phyloP scores from a whole-genome alignment of 2,113 vertebrate species.

The Cranoglanis bouderius region DNA sequence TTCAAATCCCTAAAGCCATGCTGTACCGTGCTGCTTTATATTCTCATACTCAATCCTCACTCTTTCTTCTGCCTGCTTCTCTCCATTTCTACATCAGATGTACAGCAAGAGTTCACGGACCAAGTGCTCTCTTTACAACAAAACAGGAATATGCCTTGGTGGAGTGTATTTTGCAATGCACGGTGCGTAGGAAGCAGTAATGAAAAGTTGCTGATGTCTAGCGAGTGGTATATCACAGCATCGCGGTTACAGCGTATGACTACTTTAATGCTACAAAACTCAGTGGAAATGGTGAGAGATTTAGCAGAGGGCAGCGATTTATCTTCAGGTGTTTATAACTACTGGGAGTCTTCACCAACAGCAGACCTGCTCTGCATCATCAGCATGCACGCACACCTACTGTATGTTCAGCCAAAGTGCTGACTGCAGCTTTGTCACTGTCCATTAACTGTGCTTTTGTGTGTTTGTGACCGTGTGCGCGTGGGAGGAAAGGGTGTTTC shows the following conservation, averaged over 20 bases:
- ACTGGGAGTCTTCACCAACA: constrained; percentile 37
- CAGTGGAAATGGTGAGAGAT: constrained; percentile 1
- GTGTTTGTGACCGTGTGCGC: not conserved
- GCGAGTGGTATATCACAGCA: not conserved
- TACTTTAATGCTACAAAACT: constrained; percentile 10
- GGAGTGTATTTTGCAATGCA: not conserved
- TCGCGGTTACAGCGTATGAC: not conserved
- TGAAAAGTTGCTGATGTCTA: not conserved
- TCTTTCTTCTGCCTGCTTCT: not conserved
- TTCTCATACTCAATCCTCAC: not conserved
- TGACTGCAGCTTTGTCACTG: constrained; percentile 56
- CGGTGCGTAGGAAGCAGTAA: not conserved
- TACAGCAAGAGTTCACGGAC: not conserved
- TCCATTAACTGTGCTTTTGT: constrained; percentile 50
- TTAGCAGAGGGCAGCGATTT: constrained; percentile 48
- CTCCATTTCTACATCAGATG: not conserved
- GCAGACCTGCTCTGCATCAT: constrained; percentile 43
- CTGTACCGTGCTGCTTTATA: not conserved
- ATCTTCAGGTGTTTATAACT: constrained; percentile 61
- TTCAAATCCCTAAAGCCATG: not conserved
- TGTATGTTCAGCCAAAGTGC: constrained; percentile 39
- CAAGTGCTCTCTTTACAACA: not conserved
- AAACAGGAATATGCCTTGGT: not conserved
- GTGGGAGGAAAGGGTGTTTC: constrained; percentile 24
- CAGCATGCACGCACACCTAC: constrained; percentile 40